A percentile compares a stretch with the other conserved stretches of the same genome.
These are phyloP conservation scores for Pygoscelis antarcticus DNA, from an alignment of 2,113 vertebrate genomes.

Conservation along the genomic window DNA sequence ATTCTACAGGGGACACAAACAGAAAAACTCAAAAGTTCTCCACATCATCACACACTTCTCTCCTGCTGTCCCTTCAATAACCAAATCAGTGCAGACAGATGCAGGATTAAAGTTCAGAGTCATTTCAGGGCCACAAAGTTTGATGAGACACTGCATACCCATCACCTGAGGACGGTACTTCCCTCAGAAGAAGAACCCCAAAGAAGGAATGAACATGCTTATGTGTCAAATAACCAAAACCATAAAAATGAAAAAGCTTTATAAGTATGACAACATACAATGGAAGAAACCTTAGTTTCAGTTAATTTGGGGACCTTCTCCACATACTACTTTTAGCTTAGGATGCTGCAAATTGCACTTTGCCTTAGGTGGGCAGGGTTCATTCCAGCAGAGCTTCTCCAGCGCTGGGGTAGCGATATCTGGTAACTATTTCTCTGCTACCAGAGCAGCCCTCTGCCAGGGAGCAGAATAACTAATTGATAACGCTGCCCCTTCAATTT, in stretches of 20 bases:
- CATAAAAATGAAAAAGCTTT: not conserved
- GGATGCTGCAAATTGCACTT: not conserved
- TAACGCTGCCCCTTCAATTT: not conserved
- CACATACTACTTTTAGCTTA: not conserved
- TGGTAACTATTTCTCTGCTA: not conserved
- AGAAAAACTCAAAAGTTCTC: not conserved
- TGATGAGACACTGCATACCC: not conserved
- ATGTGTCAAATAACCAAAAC: not conserved
- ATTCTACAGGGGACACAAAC: not conserved
- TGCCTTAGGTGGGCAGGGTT: not conserved
- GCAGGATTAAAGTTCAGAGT: not conserved
- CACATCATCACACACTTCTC: not conserved
- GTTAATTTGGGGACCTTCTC: not conserved
- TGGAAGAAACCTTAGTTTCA: not conserved
- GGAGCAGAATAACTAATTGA: not conserved
- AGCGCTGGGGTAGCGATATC: not conserved
- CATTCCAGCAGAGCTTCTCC: not conserved
- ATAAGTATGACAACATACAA: not conserved
- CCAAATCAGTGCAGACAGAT: not conserved
- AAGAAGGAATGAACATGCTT: not conserved
- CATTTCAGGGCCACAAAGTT: not conserved
- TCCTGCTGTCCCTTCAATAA: not conserved
- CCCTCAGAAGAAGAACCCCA: not conserved
- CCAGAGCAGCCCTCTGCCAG: not conserved
- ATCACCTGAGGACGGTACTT: not conserved